Evolutionary conservation across 2,888 invertebrate genomes (phyloP), one percentile per base, ranked within the genome.

Genomic region (Agapetus fuscipes): DNA sequence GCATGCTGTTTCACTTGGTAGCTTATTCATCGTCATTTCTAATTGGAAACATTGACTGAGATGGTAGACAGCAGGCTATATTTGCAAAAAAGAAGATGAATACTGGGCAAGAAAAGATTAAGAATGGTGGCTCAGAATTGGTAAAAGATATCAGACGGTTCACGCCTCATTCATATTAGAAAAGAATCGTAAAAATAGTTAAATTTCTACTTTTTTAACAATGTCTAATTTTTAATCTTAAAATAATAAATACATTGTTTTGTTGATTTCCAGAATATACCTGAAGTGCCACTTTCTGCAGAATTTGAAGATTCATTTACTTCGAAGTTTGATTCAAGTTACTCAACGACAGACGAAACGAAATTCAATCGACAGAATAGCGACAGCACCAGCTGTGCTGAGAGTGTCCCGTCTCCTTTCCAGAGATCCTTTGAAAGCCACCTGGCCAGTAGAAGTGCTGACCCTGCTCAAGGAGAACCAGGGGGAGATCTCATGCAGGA

Each of bases 201-300:
- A n/a, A n/a, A n/a, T n/a, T n/a, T n/a, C n/a, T n/a, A n/a, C n/a
- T n/a, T n/a, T n/a, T n/a, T n/a, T n/a, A n/a, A n/a, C n/a, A n/a
- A n/a, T n/a, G n/a, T n/a, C n/a, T n/a, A n/a, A n/a, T n/a, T n/a
- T n/a, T n/a, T n/a, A n/a, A n/a, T 36, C 15, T 40, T 29, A 16
- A 9, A 20, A 15, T 14, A 25, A 14, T 2, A 20, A 33, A 33
- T 15, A 17, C n/a, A n/a, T n/a, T 20, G 20, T 20, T 20, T 11
- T 34, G 38, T 10, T 17, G n/a, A n/a, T n/a, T 55, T 52, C 46
- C 57, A 29, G 54, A 60, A 48, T 54, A 56, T 51, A 48, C 55
- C 42, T 24, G 56, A n/a, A 55, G 38, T 43, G 26, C 39, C 39
- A 3, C 16, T 33, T 13, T 37, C 38, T 36, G 34, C 37, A 14